phyloP scores from a whole-genome alignment of 2,113 vertebrate genomes.

The Heptranchias perlo region DNA sequence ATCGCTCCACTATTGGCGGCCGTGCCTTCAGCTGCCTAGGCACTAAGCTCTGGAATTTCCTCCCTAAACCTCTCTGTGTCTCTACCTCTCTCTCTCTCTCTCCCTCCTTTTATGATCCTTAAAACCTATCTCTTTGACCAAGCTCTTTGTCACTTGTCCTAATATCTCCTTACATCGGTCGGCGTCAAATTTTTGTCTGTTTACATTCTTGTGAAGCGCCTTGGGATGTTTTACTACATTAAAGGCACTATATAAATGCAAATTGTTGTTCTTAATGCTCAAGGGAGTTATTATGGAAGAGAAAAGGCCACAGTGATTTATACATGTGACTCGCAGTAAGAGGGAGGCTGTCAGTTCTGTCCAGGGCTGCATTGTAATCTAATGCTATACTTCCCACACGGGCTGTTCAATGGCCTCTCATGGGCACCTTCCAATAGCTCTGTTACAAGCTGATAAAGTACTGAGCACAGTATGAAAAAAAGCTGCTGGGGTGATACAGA shows the following conservation, averaged over 20 bases:
- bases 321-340: neutral
- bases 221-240: neutral
- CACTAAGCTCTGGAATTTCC: no score
- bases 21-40: neutral
- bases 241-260: neutral
- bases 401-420: neutral
- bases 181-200: neutral
- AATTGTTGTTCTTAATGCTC: neutral
- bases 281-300: neutral
- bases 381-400: neutral
- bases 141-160: neutral
- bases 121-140: neutral
- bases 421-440: neutral
- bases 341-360: no score
- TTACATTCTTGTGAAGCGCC: neutral
- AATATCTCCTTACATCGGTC: neutral
- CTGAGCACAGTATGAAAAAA: neutral
- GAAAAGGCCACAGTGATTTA: neutral
- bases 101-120: neutral
- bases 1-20: neutral
- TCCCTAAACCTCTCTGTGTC: no score
- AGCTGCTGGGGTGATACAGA: neutral
- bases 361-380: neutral
- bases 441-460: neutral
- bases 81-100: neutral